Evolutionary conservation across 2,113 vertebrate genomes (phyloP).

Genomic region (Megaleporinus macrocephalus): DNA sequence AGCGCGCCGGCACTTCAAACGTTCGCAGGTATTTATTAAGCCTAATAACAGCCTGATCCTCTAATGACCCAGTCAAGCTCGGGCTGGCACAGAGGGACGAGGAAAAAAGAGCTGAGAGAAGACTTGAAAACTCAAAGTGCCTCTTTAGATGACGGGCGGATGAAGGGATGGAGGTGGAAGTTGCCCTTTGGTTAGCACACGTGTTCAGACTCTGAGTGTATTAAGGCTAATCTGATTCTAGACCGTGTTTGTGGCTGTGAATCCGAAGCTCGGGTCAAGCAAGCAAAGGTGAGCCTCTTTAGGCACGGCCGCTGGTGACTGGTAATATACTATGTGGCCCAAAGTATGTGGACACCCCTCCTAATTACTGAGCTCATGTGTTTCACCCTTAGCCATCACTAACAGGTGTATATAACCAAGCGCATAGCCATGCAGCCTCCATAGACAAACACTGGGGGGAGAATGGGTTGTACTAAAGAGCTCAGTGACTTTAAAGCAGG

Average conservation of each 20-base stretch:
- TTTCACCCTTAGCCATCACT: no score
- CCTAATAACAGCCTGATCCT: conserved; percentile 36
- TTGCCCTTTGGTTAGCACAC: background rate
- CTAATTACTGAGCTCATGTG: no score
- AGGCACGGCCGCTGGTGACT: no score
- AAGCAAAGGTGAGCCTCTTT: no score
- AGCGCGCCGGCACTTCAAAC: conserved; percentile 9
- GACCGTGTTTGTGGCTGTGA: background rate
- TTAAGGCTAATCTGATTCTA: background rate
- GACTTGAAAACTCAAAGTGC: background rate
- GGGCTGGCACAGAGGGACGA: background rate
- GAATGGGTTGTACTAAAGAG: no score
- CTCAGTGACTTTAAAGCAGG: no score
- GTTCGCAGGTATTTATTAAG: conserved; percentile 41
- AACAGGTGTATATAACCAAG: no score
- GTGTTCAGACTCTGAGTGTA: no score
- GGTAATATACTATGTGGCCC: no score
- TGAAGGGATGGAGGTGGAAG: background rate
- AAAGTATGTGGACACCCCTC: no score
- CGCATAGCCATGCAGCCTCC: no score
- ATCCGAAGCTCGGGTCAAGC: background rate
- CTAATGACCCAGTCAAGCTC: conserved; percentile 38
- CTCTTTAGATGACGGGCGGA: background rate
- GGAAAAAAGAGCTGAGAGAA: background rate
- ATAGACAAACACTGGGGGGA: no score